Percentiles rank a stretch among this genome's conserved stretches.
Conservation (phyloP, 2,888 invertebrate species). For the Drosophila pullipes region DNA sequence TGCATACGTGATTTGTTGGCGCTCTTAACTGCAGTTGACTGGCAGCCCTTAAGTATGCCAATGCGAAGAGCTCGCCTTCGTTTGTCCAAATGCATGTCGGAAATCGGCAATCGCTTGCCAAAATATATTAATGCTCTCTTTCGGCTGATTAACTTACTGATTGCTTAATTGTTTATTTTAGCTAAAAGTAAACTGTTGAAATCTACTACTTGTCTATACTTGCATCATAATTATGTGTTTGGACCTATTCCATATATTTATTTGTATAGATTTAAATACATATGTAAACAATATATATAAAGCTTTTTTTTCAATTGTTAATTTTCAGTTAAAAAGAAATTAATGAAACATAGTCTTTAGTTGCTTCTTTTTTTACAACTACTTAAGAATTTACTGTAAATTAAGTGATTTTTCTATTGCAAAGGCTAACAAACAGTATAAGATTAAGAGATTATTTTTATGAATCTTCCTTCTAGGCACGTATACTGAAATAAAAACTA, state of each 20-base stretch:
- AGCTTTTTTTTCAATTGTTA: background rate
- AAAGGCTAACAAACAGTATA: background rate
- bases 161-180: background rate
- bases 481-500: background rate
- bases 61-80: background rate
- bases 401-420: background rate
- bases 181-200: background rate
- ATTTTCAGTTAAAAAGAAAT: background rate
- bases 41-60: background rate
- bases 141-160: slow-evolving; percentile 5
- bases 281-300: background rate
- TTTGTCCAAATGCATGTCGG: background rate
- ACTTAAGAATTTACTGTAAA: background rate
- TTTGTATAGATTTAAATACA: background rate
- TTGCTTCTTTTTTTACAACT: background rate
- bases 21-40: slow-evolving; percentile 32
- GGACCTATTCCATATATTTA: background rate
- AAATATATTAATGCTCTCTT: slow-evolving; percentile 33
- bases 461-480: background rate
- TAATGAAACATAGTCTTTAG: background rate
- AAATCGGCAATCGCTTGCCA: background rate
- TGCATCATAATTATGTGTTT: background rate
- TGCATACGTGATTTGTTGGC: slow-evolving; percentile 34
- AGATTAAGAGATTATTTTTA: background rate
- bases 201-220: background rate